Conservation (phyloP, 2,113 vertebrate genomes). For the Penelope pileata region DNA sequence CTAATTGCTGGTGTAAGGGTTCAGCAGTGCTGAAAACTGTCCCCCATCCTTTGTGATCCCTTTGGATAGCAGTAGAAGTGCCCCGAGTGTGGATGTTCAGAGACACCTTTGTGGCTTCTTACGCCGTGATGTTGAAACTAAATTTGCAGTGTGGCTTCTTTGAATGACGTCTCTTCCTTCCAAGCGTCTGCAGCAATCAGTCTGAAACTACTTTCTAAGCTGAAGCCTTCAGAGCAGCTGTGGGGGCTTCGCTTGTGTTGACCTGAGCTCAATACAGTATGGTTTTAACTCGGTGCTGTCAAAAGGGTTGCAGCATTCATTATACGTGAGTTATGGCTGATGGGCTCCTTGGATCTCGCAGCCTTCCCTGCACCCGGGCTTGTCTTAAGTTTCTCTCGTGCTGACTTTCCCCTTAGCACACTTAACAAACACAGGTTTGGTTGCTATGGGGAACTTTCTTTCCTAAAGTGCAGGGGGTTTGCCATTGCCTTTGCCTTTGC, state of each 20-base stretch:
- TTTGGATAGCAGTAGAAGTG: accelerated
- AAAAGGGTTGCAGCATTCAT: neutral
- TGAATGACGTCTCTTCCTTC: neutral
- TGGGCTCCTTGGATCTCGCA: neutral
- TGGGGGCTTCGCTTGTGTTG: neutral
- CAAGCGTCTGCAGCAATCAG: neutral
- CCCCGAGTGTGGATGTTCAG: neutral
- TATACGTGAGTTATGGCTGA: neutral
- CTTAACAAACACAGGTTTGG: neutral
- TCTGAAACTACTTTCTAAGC: neutral
- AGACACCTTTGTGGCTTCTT: neutral
- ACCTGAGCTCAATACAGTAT: neutral
- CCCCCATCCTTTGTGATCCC: neutral
- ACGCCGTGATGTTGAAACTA: accelerated
- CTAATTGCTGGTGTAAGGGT: neutral
- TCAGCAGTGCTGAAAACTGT: neutral
- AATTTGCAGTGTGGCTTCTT: neutral
- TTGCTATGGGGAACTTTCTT: accelerated
- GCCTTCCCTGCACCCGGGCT: neutral
- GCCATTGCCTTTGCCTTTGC: neutral
- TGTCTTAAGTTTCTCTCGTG: neutral
- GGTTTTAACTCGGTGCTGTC: neutral
- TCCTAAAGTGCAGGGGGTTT: accelerated
- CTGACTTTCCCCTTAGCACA: neutral
- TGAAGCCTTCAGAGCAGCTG: neutral